Percentiles rank a stretch among this genome's conserved stretches.
Evolutionary conservation across 2,797 vertebrate genomes (phyloP).

Genomic region (Danionella dracula): DNA sequence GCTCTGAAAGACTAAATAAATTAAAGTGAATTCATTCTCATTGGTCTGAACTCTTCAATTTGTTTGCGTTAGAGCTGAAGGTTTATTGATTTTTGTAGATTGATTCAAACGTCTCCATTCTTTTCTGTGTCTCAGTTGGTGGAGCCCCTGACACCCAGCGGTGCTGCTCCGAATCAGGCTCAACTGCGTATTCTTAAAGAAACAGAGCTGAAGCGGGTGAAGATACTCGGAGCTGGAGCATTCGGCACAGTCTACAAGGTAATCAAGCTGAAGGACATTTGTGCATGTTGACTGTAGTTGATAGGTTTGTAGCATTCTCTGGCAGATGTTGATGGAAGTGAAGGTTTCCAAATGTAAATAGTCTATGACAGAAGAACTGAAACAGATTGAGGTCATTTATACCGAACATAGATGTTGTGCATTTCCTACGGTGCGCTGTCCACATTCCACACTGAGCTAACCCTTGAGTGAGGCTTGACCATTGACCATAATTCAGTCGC

Average conservation of each 20-base stretch:
- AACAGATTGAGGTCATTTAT: too few species aligned
- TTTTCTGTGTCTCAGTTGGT: constrained; percentile 73
- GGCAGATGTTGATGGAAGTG: too few species aligned
- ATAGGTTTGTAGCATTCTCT: too few species aligned
- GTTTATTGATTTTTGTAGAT: constrained; percentile 26
- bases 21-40: constrained; percentile 27
- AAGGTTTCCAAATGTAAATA: too few species aligned
- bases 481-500: too few species aligned
- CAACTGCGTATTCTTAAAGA: constrained; percentile 97
- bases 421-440: too few species aligned
- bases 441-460: too few species aligned
- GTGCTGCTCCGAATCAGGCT: constrained; percentile 94
- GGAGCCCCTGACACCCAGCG: constrained; percentile 94
- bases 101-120: constrained; percentile 4
- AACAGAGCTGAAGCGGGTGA: constrained; percentile 91
- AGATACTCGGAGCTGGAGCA: constrained; percentile 92
- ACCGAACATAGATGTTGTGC: too few species aligned
- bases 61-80: constrained; percentile 30
- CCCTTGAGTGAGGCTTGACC: too few species aligned
- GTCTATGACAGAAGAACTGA: too few species aligned
- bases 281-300: too few species aligned
- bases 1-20: constrained; percentile 38
- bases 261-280: constrained; percentile 1
- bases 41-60: background rate
- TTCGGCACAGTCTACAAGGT: constrained; percentile 98